Evolutionary conservation across 2,797 vertebrate species (phyloP).

Genomic region (Anabas testudineus): DNA sequence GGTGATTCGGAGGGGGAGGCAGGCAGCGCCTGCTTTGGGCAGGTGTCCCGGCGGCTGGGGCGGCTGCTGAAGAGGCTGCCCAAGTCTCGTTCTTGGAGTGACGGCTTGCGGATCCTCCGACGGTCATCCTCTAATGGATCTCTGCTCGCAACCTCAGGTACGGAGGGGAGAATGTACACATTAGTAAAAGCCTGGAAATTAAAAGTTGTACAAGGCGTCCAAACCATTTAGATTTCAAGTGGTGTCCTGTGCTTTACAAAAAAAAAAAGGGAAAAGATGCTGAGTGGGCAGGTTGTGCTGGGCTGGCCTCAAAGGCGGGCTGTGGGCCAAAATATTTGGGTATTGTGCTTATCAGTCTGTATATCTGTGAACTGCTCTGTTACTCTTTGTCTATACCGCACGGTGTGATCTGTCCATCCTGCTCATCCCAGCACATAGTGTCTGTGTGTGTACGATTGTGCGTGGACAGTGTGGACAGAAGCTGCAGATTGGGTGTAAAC

Average conservation of each 20-base stretch:
- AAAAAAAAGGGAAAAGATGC: conserved; percentile 49
- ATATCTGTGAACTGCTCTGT: conserved; percentile 58
- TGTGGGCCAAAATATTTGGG: conserved; percentile 62
- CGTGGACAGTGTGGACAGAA: conserved; percentile 26
- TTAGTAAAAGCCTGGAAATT: background rate
- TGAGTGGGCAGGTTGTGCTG: conserved; percentile 63
- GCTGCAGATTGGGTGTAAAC: conserved; percentile 36
- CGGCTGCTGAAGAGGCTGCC: conserved; percentile 90
- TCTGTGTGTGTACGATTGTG: conserved; percentile 34
- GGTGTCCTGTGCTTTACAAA: conserved; percentile 11
- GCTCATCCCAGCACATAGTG: conserved; percentile 12
- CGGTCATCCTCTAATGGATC: conserved; percentile 85
- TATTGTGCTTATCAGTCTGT: conserved; percentile 62
- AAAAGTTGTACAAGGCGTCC: background rate
- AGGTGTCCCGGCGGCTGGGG: conserved; percentile 86
- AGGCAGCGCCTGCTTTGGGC: conserved; percentile 88
- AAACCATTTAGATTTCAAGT: background rate
- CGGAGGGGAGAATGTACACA: conserved; percentile 38
- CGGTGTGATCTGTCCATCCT: conserved; percentile 62
- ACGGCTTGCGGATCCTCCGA: conserved; percentile 82
- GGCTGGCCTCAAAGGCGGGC: conserved; percentile 45
- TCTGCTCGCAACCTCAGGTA: conserved; percentile 87
- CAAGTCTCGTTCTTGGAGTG: conserved; percentile 86
- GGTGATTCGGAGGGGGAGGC: conserved; percentile 79
- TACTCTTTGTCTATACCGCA: conserved; percentile 57